phyloP scores from a whole-genome alignment of 2,113 vertebrate species.

The Eclectus roratus region DNA sequence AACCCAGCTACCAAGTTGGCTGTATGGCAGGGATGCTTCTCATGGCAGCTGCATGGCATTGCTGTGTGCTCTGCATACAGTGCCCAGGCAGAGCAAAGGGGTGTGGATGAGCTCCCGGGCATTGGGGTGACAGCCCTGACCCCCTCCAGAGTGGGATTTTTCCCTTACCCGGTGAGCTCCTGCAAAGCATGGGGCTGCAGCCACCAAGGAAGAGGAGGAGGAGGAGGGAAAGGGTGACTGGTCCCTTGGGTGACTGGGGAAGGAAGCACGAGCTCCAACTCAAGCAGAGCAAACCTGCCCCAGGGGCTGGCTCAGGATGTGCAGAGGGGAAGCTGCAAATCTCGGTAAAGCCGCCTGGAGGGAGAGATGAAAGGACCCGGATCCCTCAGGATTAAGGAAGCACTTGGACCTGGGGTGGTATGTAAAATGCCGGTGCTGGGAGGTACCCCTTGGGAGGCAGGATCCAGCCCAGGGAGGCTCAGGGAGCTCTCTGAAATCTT shows the following conservation, averaged over 20 bases:
- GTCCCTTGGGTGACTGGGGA: not conserved
- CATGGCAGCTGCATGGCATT: not conserved
- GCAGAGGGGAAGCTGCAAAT: not conserved
- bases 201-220: not conserved
- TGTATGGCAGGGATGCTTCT: not conserved
- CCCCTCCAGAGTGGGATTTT: fast-evolving
- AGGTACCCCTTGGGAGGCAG: not conserved
- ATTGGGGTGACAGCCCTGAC: not conserved
- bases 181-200: not conserved
- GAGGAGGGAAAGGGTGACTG: not conserved
- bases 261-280: not conserved
- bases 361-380: not conserved
- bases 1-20: not conserved
- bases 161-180: not conserved
- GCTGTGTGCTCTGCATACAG: not conserved
- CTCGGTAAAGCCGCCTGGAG: not conserved
- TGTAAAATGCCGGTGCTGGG: not conserved
- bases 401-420: not conserved
- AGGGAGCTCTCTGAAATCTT: not conserved
- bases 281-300: not conserved
- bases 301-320: not conserved
- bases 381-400: not conserved
- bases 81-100: not conserved
- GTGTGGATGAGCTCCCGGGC: not conserved
- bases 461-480: not conserved